Conservation (phyloP, 2,888 invertebrate species). For the Limnephilus lunatus region DNA sequence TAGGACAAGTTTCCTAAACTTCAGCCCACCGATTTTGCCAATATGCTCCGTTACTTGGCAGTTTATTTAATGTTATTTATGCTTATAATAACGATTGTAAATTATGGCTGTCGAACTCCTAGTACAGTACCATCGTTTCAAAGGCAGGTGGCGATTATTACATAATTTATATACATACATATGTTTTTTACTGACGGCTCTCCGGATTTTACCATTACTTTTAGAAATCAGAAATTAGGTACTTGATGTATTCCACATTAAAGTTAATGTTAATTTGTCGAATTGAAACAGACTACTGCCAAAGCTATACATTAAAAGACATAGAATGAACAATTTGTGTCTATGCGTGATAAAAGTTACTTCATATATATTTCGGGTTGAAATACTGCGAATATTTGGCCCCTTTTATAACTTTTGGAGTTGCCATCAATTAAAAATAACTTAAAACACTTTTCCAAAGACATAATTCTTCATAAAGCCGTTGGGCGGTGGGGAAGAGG, state of each 20-base stretch:
- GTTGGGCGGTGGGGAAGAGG: background rate
- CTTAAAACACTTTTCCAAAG: conserved; percentile 59
- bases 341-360: background rate
- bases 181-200: background rate
- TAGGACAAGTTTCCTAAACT: background rate
- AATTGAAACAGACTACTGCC: background rate
- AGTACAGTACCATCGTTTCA: background rate
- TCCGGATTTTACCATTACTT: too few species aligned
- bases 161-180: background rate
- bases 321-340: background rate
- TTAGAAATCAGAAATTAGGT: too few species aligned
- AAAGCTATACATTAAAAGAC: background rate
- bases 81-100: background rate
- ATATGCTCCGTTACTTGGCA: background rate
- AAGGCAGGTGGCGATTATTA: background rate
- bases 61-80: background rate
- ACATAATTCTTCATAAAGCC: conserved; percentile 64
- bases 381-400: conserved; percentile 18
- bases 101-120: background rate
- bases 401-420: conserved; percentile 29
- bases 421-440: conserved; percentile 63
- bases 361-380: conserved; percentile 1
- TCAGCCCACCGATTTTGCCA: background rate
- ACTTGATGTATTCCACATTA: background rate
- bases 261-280: background rate